These are phyloP conservation scores for Lasioglossum morio DNA, from an alignment of 2,888 invertebrate species.

Conservation along the genomic window DNA sequence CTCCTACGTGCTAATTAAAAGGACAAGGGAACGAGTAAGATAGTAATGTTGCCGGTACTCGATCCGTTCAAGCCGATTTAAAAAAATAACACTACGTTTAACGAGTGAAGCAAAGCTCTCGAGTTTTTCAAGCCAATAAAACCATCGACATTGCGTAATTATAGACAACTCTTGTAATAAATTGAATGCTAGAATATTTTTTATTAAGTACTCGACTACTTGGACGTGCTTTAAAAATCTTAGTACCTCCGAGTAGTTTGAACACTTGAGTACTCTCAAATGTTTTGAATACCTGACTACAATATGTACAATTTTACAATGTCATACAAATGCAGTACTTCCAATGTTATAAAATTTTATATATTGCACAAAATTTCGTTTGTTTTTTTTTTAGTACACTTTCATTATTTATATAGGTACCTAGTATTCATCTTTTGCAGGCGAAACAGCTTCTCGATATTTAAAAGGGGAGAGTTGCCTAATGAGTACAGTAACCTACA, in stretches of 20 bases:
- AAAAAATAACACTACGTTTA: not conserved
- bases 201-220: not conserved
- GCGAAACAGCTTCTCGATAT: not conserved
- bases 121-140: not conserved
- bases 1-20: not conserved
- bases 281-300: not conserved
- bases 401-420: not conserved
- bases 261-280: not conserved
- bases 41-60: not conserved
- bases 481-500: too few species aligned
- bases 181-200: not conserved
- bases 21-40: not conserved
- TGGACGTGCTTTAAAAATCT: not conserved
- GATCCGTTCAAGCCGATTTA: not conserved
- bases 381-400: not conserved
- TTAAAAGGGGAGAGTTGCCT: too few species aligned
- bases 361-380: not conserved
- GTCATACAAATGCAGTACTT: too few species aligned
- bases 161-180: not conserved
- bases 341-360: too few species aligned
- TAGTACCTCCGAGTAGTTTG: constrained; percentile 1
- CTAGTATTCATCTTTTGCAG: not conserved
- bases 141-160: not conserved
- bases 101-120: not conserved
- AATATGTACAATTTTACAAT: too few species aligned